Evolutionary conservation across 2,888 invertebrate genomes (phyloP).

Genomic region (Mythimna pallens): DNA sequence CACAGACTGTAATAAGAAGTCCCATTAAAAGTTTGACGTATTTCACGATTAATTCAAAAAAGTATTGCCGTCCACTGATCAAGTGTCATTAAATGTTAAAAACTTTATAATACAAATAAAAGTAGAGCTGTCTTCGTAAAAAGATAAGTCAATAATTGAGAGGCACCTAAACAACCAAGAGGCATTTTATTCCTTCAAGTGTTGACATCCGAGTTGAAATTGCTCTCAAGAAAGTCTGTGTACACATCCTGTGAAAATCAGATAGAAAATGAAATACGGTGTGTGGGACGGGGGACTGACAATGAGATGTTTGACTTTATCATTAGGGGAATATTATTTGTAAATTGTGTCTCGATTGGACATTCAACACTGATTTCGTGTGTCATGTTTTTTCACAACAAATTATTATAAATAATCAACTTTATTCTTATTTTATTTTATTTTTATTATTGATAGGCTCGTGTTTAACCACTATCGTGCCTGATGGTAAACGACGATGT

Average conservation of each 20-base stretch:
- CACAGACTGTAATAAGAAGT: neutral
- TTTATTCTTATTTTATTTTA: neutral
- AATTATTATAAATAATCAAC: neutral
- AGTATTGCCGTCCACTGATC: slow-evolving; percentile 20
- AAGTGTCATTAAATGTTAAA: slow-evolving; percentile 33
- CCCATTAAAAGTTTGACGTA: slow-evolving; percentile 17
- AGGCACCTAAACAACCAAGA: slow-evolving; percentile 43
- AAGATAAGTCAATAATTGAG: slow-evolving; percentile 43
- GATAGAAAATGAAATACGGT: slow-evolving; percentile 57
- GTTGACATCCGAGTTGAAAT: slow-evolving; percentile 56
- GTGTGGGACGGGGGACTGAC: slow-evolving; percentile 22
- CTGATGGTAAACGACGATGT: too few relatives aligned
- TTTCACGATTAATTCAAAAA: slow-evolving; percentile 18
- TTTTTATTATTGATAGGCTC: too few relatives aligned
- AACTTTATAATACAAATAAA: slow-evolving; percentile 40
- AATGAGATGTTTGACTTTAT: slow-evolving; percentile 37
- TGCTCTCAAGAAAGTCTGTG: slow-evolving; percentile 58
- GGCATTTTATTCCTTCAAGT: slow-evolving; percentile 53
- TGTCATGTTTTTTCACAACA: neutral
- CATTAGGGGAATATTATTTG: slow-evolving; percentile 17
- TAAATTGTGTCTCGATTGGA: slow-evolving; percentile 8
- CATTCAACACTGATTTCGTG: neutral
- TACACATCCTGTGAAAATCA: slow-evolving; percentile 61
- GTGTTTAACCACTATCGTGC: too few relatives aligned
- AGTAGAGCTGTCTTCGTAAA: slow-evolving; percentile 27